Percentiles rank a stretch among this genome's conserved stretches.
phyloP scores from a whole-genome alignment of 2,888 invertebrate species.

The Phoronis australis region DNA sequence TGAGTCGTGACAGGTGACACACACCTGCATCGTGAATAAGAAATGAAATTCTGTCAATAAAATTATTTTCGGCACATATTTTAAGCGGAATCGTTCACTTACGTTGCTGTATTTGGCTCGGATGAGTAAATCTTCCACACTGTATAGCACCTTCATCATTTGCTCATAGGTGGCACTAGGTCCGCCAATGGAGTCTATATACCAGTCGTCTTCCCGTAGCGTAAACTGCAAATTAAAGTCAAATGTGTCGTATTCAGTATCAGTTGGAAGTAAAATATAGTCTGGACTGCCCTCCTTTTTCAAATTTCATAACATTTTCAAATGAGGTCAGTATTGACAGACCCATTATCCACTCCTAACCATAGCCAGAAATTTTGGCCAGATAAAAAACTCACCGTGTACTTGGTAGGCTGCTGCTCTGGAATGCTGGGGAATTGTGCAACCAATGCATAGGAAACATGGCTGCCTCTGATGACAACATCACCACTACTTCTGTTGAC shows the following conservation, averaged over 20 bases:
- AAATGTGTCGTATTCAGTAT: background rate
- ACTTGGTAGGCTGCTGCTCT: too few relatives aligned
- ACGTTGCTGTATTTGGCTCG: conserved; percentile 23
- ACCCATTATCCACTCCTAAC: too few relatives aligned
- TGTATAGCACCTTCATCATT: conserved; percentile 17
- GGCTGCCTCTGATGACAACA: conserved; percentile 16
- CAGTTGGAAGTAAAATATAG: background rate
- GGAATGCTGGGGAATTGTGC: conserved; percentile 11
- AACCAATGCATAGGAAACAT: conserved; percentile 13
- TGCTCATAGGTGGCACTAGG: conserved; percentile 14
- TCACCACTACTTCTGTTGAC: conserved; percentile 14
- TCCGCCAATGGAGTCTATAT: conserved; percentile 13
- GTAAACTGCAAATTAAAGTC: conserved; percentile 9
- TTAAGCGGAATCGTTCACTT: conserved; percentile 9
- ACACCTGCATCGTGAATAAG: too few relatives aligned
- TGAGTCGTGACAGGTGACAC: too few relatives aligned
- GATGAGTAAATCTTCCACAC: conserved; percentile 14
- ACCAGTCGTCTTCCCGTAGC: conserved; percentile 15
- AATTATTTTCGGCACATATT: background rate
- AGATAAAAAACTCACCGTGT: conserved; percentile 2
- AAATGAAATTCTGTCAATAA: too few relatives aligned
- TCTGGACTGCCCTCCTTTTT: too few relatives aligned
- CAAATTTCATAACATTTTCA: too few relatives aligned
- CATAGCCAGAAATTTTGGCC: too few relatives aligned
- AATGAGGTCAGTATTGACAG: too few relatives aligned